Conservation (phyloP, 2,113 vertebrate genomes). For the Brachionichthys hirsutus region DNA sequence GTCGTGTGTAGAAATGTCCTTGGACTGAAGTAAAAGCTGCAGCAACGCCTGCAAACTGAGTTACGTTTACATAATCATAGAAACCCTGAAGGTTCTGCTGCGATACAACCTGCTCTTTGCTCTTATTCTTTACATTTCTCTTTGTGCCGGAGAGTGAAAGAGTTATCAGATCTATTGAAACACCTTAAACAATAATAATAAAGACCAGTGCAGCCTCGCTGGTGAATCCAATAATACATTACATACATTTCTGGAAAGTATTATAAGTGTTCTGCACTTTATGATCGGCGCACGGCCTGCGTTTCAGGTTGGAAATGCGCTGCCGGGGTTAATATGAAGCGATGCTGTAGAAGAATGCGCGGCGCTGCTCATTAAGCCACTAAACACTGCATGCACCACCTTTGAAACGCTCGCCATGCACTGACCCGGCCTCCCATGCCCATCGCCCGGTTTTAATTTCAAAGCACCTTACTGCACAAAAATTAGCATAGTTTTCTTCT, state of each 20-base stretch:
- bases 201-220: conserved; percentile 21
- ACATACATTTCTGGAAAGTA: conserved; percentile 8
- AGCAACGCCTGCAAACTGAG: conserved; percentile 2
- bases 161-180: conserved; percentile 4
- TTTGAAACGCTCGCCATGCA: conserved; percentile 28
- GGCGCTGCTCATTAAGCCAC: conserved; percentile 48
- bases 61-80: conserved; percentile 1
- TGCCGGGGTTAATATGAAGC: conserved; percentile 21
- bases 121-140: not conserved
- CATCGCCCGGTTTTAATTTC: conserved; percentile 39
- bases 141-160: conserved; percentile 2
- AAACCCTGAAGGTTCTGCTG: conserved; percentile 2
- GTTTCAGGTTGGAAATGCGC: conserved; percentile 15
- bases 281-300: conserved; percentile 19
- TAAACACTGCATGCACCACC: conserved; percentile 17
- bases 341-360: conserved; percentile 10
- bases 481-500: conserved; percentile 46
- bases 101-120: not conserved
- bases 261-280: conserved; percentile 11
- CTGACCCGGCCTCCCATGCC: conserved; percentile 33
- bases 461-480: conserved; percentile 19
- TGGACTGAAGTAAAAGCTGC: conserved; percentile 8
- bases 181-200: conserved; percentile 40
- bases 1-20: not conserved
- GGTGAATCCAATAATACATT: conserved; percentile 9